Evolutionary conservation across 2,113 vertebrate genomes (phyloP), one percentile per base, ranked within the genome.

Genomic region (Burhinus oedicnemus): DNA sequence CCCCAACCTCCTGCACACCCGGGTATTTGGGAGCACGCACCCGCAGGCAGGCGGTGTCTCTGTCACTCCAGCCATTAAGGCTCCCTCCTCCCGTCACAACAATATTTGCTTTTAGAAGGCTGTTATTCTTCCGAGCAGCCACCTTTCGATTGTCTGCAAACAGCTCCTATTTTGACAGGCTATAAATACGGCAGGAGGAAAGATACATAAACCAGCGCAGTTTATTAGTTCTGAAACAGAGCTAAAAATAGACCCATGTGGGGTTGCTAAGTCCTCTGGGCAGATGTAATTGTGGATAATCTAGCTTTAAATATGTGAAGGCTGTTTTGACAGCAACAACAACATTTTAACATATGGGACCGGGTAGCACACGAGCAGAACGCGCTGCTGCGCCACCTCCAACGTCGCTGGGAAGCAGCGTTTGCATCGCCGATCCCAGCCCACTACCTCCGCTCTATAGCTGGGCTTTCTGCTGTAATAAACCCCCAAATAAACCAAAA

Each of bases 241-340:
- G 80, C 90, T 97, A 97, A 96, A 96, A 96, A 96, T 89, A 96
- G 87, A 77, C 60, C 58, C 90, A 90, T 27, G 69, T 58, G 85
- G 89, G 84, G 77, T 58, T 80, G 69, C 58, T 68, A 74, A 86
- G 36, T 87, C 92, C 90, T 87, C 94, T 85, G 94, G 95, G 95
- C 97, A 97, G 95, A 97, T 95, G 95, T 95, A 96, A 83, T 69
- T 91, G 91, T 89, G 94, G 92, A 92, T 97, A 96, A 96, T 96
- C 92, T 93, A 60, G 91, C 77, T 89, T 92, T 89, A 96, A 93
- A 91, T 78, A 87, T 4, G 70, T 8, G 58, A 76, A 55, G 79
- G 90, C 74, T 81, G 84, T 66, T 89, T 68, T 91, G 86, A 90
- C 87, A 89, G 90, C 70, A 80, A 40, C 58, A 60, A 54, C 93